Evolutionary conservation across 2,113 vertebrate species (phyloP), one percentile per base, ranked within the genome.

Genomic region (Indicator indicator): DNA sequence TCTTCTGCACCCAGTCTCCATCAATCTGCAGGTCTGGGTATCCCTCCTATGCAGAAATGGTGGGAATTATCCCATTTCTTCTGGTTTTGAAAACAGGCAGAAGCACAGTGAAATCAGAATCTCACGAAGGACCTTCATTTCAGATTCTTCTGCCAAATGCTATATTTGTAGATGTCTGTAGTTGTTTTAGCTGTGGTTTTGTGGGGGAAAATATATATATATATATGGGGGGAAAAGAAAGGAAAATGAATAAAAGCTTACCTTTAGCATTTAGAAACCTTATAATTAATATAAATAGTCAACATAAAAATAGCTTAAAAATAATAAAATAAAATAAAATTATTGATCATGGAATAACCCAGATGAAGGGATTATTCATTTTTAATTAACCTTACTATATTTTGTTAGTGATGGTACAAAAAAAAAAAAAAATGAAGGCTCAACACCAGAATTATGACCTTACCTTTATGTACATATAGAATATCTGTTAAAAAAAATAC

Each of bases 171-270:
- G 18, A 20, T 3, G 69, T 10, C 16, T 65, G 23, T 69, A 62
- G 17, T 16, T 54, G 38, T 38, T 92, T 70, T 50, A 64, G 30
- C 11, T 32, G 11, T 46, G 12, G 4, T 9, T 84, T 76, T 1
- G 3, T 1, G 9, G 8, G 5, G 1, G 5, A 27, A 9, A n/a
- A 28, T 23, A 16, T 16, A 16, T 44, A 44, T 42, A 42, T 14
- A 44, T 44, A 44, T 44, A 44, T 44, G 15, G 15, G 20, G 18
- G 2, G 4, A 42, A 12, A 10, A 20, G 10, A 14, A 13, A 8
- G 32, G 2, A 23, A 33, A 42, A 65, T 40, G 28, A 6, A 26
- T 36, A 65, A 56, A 54, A 9, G 0, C 2, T 71, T 71, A 13
- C 10, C 0, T 72, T 79, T 56, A 40, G 9, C 26, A 44, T 36